Evolutionary conservation across 1,140 invertebrate species (phyloP), one percentile per base, ranked within the genome.

Genomic region (Leptonema lineaticorne): DNA sequence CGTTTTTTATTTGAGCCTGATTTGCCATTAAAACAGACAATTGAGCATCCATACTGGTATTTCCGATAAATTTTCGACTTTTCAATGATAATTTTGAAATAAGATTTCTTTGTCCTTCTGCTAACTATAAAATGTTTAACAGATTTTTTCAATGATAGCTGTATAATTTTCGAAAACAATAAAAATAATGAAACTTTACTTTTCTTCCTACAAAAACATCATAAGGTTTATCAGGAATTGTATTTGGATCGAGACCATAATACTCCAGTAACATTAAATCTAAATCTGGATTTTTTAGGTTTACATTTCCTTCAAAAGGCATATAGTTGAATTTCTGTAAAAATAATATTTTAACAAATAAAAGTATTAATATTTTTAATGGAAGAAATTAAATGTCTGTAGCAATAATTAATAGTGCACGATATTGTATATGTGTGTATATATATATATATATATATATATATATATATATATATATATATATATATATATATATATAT

Each of bases 1-100:
- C 89, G 1, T 81, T 72, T 57, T 82, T 81, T 18, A 97, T 87
- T 80, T 89, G 81, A 1, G 91, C 95, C 79, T 97, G 90, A 83
- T 98, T 99, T 0, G 93, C 91, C 95, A 98, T 97, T 24, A 98
- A 81, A 18, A 98, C 78, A 2, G 95, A 91, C 0, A 98, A 82
- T 71, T 94, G 91, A 0, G 96, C 89, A 80, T 98, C 96, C 96
- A 99, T 98, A 74, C 92, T 95, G 0, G 96, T 99, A 76, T 97
- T 98, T 5, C 95, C 95, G 76, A 98, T 97, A 78, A 97, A 98
- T 82, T 93, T 93, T 20, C 96, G 85, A 27, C 87, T 90, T 81
- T 96, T 96, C 24, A 97, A 76, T 0, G 93, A 94, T 53, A 94
- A 86, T 65, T 89, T 85, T 69, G 87, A 82, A 30, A 96, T 92